Evolutionary conservation across 2,113 vertebrate species (phyloP).

Genomic region (Fregata magnificens): DNA sequence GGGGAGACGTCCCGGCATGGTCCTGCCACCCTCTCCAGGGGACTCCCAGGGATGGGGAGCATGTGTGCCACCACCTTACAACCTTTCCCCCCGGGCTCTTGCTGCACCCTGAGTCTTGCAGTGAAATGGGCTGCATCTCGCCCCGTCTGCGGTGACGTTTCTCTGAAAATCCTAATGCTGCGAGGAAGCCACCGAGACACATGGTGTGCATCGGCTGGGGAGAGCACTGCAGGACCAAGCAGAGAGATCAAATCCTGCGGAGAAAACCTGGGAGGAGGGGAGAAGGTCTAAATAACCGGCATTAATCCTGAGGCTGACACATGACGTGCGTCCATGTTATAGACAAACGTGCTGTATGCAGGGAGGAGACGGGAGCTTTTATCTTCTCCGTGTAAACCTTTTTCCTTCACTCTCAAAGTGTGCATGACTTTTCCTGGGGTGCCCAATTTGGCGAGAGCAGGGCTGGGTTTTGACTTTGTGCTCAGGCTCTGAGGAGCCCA

Average conservation of each 20-base stretch:
- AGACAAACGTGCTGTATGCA: rapidly evolving
- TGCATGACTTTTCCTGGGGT: too few species aligned
- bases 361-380: background rate
- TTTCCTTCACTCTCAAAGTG: background rate
- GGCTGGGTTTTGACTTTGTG: rapidly evolving
- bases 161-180: background rate
- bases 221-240: background rate
- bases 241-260: background rate
- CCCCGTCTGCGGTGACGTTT: rapidly evolving
- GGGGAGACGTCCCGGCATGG: background rate
- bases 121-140: background rate
- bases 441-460: background rate
- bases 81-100: background rate
- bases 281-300: background rate
- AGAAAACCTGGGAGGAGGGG: background rate
- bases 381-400: background rate
- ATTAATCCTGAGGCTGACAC: background rate
- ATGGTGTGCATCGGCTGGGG: background rate
- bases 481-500: background rate
- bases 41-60: background rate
- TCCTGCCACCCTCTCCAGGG: background rate
- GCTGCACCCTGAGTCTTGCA: background rate
- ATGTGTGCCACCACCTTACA: background rate
- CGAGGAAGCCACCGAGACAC: background rate
- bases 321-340: rapidly evolving